phyloP scores from a whole-genome alignment of 35 echinoderm and acorn worm genomes.

The Ophiothrix spiculata region DNA sequence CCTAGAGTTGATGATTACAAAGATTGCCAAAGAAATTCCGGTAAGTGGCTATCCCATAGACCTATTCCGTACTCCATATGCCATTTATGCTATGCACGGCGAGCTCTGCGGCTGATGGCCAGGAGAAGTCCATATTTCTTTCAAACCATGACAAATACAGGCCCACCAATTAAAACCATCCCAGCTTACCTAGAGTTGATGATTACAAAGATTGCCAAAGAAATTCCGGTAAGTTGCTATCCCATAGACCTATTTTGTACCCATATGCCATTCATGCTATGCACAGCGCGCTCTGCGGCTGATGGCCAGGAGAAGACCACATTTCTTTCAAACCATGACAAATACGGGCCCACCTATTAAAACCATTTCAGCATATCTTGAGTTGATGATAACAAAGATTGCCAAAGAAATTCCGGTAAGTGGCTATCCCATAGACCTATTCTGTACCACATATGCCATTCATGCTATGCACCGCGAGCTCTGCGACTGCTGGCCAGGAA shows the following conservation, averaged over 20 bases:
- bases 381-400: conserved; percentile 88
- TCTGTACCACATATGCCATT: no score
- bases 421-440: no score
- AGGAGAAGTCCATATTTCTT: conserved; percentile 90
- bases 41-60: no score
- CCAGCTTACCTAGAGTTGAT: conserved; percentile 84
- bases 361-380: conserved; percentile 79
- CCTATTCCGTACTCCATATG: no score
- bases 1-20: conserved; percentile 89
- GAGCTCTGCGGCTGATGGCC: conserved; percentile 75
- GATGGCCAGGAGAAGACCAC: conserved; percentile 78
- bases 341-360: conserved; percentile 74
- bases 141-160: conserved; percentile 67
- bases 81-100: no score
- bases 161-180: conserved; percentile 74
- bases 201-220: conserved; percentile 90
- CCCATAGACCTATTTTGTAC: no score
- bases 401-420: conserved; percentile 98
- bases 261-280: conserved; percentile 9
- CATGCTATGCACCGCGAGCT: not conserved
- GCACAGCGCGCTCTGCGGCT: conserved; percentile 86
- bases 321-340: conserved; percentile 92
- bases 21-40: conserved; percentile 95
- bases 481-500: not conserved
- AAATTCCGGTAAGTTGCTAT: conserved; percentile 87